Evolutionary conservation across 1,140 invertebrate species (phyloP), one percentile per base, ranked within the genome.

Genomic region (Hermetia illucens): DNA sequence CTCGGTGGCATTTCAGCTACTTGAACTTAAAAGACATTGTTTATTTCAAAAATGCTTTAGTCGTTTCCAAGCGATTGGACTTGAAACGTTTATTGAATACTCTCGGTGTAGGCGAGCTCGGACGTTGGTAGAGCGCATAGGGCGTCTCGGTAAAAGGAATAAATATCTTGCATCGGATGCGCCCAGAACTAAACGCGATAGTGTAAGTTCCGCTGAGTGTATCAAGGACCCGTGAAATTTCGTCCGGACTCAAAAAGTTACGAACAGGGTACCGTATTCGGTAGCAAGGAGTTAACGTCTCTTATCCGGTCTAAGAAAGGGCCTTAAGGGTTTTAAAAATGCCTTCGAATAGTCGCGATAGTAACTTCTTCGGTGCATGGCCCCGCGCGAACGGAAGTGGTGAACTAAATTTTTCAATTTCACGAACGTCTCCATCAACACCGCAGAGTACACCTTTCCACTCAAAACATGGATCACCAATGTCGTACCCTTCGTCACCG

Each of bases 271-370:
- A 27, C n/a, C 24, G 24, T 27, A 27, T n/a, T 27, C 24, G 24
- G 24, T 27, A n/a, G n/a, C n/a, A n/a, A n/a, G n/a, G n/a, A n/a
- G n/a, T n/a, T n/a, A n/a, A n/a, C n/a, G n/a, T n/a, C n/a, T n/a
- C n/a, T n/a, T n/a, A n/a, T n/a, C n/a, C n/a, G n/a, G n/a, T n/a
- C n/a, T n/a, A n/a, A n/a, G n/a, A n/a, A n/a, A n/a, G n/a, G n/a
- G n/a, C n/a, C n/a, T n/a, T n/a, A n/a, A n/a, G n/a, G n/a, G 24
- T 27, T 8, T 27, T 9, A n/a, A 36, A 36, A 36, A 36, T 36
- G 35, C 35, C 20, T 12, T 6, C 22, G 5, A 8, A 6, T 24
- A 36, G 8, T 36, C 6, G 10, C 16, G 35, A 36, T 13, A 4
- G 16, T 36, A 8, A 24, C 10, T 36, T 22, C 17, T 5, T 10